phyloP scores from a whole-genome alignment of 2,797 vertebrate genomes.

The Eulemur coronatus region DNA sequence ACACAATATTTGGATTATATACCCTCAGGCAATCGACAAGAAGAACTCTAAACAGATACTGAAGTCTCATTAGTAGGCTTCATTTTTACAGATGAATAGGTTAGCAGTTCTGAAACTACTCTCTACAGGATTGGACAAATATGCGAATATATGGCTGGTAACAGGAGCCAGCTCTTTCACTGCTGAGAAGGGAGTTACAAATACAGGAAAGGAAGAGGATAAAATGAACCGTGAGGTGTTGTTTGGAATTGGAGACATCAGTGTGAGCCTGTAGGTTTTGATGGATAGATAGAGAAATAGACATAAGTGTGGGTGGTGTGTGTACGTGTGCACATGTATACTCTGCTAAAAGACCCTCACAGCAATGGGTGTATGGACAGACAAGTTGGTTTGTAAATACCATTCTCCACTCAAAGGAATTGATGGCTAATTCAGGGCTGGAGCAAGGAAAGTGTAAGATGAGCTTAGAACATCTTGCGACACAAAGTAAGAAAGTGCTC shows the following conservation, averaged over 20 bases:
- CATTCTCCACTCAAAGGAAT: neutral
- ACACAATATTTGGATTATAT: neutral
- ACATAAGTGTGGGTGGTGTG: neutral
- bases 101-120: slow-evolving; percentile 2
- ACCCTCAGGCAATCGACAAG: neutral
- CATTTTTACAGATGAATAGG: neutral
- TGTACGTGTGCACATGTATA: neutral
- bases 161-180: neutral
- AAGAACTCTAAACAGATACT: neutral
- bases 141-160: neutral
- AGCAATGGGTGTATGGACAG: neutral
- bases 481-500: neutral
- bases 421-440: neutral
- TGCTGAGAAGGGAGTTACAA: neutral
- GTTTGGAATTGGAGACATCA: neutral
- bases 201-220: neutral
- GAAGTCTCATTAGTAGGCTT: neutral
- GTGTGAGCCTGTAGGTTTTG: neutral
- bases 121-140: neutral
- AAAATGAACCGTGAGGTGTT: neutral
- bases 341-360: neutral
- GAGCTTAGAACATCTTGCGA: neutral
- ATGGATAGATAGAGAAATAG: neutral
- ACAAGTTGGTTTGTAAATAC: neutral
- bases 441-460: neutral